These are phyloP conservation scores for Drosophila pachea DNA, from an alignment of 1,140 invertebrate genomes.

Conservation along the genomic window DNA sequence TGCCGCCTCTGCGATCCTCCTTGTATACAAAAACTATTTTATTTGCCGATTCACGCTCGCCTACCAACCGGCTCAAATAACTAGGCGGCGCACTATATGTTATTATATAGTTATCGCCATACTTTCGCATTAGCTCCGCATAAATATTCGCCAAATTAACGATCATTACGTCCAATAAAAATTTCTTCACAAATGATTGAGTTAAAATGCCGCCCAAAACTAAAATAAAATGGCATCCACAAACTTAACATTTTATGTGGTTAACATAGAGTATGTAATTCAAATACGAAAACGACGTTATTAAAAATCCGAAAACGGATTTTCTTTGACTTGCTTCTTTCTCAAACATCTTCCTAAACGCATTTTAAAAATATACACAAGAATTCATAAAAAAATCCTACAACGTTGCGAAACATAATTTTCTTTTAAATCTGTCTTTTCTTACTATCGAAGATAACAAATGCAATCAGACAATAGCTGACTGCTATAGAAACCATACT, in stretches of 20 bases:
- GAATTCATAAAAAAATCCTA: no score
- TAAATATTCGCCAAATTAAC: slow-evolving; percentile 64
- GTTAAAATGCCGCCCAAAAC: not conserved
- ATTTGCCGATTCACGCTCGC: slow-evolving; percentile 40
- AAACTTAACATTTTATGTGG: slow-evolving; percentile 28
- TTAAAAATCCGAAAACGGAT: no score
- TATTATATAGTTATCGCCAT: slow-evolving; percentile 63
- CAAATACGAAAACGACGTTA: not conserved
- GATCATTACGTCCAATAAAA: slow-evolving; percentile 40
- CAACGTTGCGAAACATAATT: not conserved
- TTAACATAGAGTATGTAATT: slow-evolving; percentile 14
- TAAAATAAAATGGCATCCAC: slow-evolving; percentile 19
- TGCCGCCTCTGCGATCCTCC: slow-evolving; percentile 49
- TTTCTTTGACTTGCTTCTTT: no score
- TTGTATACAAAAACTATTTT: slow-evolving; percentile 66
- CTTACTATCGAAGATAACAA: not conserved
- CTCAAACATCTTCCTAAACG: no score
- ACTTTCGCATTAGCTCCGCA: slow-evolving; percentile 56
- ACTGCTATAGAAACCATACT: not conserved
- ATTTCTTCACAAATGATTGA: not conserved
- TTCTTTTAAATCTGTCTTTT: not conserved
- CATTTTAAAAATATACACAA: no score
- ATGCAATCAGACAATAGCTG: not conserved
- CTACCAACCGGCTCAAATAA: slow-evolving; percentile 53
- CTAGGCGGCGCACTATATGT: slow-evolving; percentile 57